Percentiles rank a stretch among this genome's conserved stretches.
Evolutionary conservation across 2,113 vertebrate genomes (phyloP).

Genomic region (Pelecanus crispus): DNA sequence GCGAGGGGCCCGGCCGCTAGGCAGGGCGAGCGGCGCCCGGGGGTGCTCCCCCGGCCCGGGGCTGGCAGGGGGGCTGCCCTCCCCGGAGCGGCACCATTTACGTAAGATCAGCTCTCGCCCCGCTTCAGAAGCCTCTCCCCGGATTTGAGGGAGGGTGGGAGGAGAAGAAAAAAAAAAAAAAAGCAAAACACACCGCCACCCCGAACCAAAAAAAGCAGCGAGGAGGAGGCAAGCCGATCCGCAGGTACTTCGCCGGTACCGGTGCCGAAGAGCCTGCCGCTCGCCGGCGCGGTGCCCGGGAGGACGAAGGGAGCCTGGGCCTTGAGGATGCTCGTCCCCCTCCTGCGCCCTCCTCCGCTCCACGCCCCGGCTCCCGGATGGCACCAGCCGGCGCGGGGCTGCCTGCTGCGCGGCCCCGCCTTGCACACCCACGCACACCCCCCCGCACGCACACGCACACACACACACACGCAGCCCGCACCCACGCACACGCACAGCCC

Average conservation of each 20-base stretch:
- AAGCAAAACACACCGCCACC: no score
- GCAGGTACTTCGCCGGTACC: not conserved
- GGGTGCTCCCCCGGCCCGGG: not conserved
- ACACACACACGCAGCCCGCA: not conserved
- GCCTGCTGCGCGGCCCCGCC: slow-evolving; percentile 12
- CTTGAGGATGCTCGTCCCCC: not conserved
- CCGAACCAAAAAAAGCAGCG: not conserved
- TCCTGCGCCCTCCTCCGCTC: not conserved
- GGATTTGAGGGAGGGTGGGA: not conserved
- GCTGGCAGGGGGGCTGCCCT: not conserved
- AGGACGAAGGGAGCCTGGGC: not conserved
- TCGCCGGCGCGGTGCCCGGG: not conserved
- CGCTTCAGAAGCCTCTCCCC: not conserved
- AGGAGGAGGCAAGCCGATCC: not conserved
- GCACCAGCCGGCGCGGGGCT: not conserved
- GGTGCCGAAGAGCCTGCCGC: not conserved
- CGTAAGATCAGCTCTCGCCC: not conserved
- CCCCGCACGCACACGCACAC: no score
- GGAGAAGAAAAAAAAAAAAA: no score
- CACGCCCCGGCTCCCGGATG: not conserved
- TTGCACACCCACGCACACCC: not conserved
- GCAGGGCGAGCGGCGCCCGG: not conserved
- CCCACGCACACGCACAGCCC: not conserved
- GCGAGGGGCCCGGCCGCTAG: not conserved
- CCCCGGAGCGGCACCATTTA: not conserved